Conservation (phyloP, 2,113 vertebrate genomes). For the Sinocyclocheilus anophthalmus region DNA sequence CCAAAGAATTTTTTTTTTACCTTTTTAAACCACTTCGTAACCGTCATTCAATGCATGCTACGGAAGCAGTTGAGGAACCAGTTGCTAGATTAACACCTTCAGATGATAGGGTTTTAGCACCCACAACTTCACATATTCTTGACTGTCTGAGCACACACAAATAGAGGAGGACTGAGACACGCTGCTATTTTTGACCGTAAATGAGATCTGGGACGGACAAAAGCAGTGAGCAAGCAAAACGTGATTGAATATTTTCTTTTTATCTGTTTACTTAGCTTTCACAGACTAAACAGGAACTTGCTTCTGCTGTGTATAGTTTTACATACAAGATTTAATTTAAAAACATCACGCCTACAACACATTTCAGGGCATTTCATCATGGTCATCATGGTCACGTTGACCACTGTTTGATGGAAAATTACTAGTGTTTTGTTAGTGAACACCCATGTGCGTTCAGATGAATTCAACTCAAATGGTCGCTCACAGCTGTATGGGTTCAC, state of each 20-base stretch:
- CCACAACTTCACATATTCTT: constrained; percentile 28
- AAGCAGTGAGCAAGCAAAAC: background rate
- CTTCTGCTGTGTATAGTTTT: background rate
- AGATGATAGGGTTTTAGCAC: constrained; percentile 34
- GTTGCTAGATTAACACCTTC: constrained; percentile 34
- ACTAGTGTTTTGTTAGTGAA: constrained; percentile 3
- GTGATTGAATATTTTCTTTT: background rate
- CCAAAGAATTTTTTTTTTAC: constrained; percentile 20
- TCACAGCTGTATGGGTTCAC: constrained; percentile 17
- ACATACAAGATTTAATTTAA: background rate
- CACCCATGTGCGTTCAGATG: background rate
- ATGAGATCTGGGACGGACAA: background rate
- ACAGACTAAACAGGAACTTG: background rate
- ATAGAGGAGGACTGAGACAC: background rate
- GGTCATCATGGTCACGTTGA: background rate
- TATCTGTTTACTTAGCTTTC: constrained; percentile 8
- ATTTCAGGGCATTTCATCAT: constrained; percentile 6
- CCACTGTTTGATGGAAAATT: constrained; percentile 13
- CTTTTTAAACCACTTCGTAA: background rate
- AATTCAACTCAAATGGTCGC: background rate
- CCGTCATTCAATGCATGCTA: constrained; percentile 13
- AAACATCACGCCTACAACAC: background rate
- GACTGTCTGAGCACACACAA: constrained; percentile 32
- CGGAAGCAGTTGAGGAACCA: constrained; percentile 22
- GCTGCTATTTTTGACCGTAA: background rate